Percentiles rank a stretch among this genome's conserved stretches.
These are phyloP conservation scores for Lepus americanus DNA, from an alignment of 2,113 vertebrate species.

Conservation along the genomic window DNA sequence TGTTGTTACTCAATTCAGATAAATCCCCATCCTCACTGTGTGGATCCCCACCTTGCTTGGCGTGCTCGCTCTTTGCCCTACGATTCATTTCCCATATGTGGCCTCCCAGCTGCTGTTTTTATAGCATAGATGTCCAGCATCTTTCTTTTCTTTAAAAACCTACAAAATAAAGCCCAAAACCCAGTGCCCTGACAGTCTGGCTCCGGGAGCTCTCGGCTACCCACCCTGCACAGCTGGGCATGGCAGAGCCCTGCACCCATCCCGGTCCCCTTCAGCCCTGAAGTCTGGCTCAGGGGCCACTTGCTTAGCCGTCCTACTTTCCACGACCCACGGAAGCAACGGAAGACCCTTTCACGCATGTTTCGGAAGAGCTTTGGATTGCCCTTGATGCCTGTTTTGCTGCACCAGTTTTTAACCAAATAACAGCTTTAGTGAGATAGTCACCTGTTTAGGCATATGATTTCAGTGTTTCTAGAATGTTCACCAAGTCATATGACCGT, in stretches of 20 bases:
- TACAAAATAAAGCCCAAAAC: not conserved
- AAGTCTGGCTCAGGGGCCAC: not conserved
- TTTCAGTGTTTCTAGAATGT: not conserved
- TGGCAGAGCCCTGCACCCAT: not conserved
- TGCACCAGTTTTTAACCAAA: not conserved
- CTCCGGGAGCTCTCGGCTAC: not conserved
- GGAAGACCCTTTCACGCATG: not conserved
- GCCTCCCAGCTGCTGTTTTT: not conserved
- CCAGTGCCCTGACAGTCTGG: not conserved
- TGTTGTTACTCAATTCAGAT: not conserved
- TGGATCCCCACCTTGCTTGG: not conserved
- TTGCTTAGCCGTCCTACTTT: not conserved
- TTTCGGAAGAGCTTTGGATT: not conserved
- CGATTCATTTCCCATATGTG: not conserved
- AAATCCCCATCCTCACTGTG: not conserved
- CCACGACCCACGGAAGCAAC: not conserved
- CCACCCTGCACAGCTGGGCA: accelerated
- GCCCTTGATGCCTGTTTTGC: slow-evolving; percentile 27
- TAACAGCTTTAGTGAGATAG: not conserved
- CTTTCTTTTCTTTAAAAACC: slow-evolving; percentile 1
- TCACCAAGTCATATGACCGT: not conserved
- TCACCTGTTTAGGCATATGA: not conserved
- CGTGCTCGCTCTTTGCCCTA: not conserved
- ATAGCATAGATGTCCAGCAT: not conserved
- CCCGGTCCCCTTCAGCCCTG: not conserved